phyloP scores from a whole-genome alignment of 2,888 invertebrate species.

The Phytoseiulus persimilis region DNA sequence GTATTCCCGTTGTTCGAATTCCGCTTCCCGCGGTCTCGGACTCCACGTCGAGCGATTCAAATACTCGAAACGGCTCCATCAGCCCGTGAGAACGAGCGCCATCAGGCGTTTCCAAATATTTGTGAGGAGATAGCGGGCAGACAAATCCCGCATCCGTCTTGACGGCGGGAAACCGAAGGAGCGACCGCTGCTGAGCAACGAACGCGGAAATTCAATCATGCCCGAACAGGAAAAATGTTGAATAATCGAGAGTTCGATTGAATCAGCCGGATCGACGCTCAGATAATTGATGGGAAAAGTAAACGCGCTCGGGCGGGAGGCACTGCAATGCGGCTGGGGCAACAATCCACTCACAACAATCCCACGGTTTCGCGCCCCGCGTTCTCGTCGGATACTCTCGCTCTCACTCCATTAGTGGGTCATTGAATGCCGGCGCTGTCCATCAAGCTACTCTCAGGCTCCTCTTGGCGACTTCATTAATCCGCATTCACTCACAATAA shows the following conservation, averaged over 20 bases:
- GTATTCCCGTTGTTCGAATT: no score
- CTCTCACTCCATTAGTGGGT: neutral
- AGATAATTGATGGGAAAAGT: neutral
- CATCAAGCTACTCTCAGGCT: neutral
- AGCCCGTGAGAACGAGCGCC: no score
- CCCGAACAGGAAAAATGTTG: neutral
- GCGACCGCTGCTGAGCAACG: neutral
- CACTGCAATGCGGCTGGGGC: neutral
- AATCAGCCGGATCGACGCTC: neutral
- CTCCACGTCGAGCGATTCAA: no score
- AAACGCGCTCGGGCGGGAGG: neutral
- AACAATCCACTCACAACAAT: neutral
- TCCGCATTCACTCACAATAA: constrained; percentile 5
- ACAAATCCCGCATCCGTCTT: no score
- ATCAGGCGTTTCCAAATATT: no score
- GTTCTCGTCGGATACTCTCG: neutral
- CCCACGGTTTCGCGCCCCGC: neutral
- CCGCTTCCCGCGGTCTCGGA: no score
- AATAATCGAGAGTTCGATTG: neutral
- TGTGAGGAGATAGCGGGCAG: no score
- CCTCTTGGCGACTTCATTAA: neutral
- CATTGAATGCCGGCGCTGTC: neutral
- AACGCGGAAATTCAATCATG: neutral
- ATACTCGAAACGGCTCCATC: no score
- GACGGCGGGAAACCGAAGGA: neutral